Base-by-base conservation (phyloP, 2,888 invertebrate species). In the Matsumyia berberina region DNA sequence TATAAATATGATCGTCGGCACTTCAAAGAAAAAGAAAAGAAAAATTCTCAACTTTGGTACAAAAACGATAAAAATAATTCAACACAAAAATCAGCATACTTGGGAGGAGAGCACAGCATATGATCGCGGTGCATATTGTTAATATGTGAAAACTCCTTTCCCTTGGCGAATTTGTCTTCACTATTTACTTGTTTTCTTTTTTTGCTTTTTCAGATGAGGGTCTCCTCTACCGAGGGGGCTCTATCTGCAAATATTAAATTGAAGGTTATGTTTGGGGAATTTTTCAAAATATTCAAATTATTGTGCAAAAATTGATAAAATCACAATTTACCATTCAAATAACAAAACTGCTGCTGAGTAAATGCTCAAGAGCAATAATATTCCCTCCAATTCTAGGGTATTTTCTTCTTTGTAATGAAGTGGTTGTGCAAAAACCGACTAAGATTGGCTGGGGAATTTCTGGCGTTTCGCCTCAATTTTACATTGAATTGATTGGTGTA, bases 401-500 rank as follows among this genome's bases (percentile, higher is more conserved):
- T 51, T 39, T 7, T 58, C 8, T 72, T 42, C 51, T 58, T 60
- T 72, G 39, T 51, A 19, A 29, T 7, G 2, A 39, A 31, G 35
- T 39, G 42, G 51, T 73, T 73, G 51, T 53, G 51, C 72, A 51
- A 31, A 60, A 51, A 53, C 29, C 39, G 51, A 19, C 39, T 39
- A 39, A n/a, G 12, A 42, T 31, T 58, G 37, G 5, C 17, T 17
- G 17, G 11, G 51, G 39, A 51, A 19, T 39, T 11, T 29, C 7
- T 24, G 5, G 9, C 5, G 4, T 29, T 15, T 12, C n/a, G 4
- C 33, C 31, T 24, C 24, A n/a, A 8, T 9, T 51, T 73, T 62
- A 51, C 60, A 60, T 72, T 19, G 72, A 60, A 60, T 42, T 12
- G 9, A 35, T 29, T 0, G 35, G 15, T 35, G 35, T 58, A n/a